Evolutionary conservation across 92 coral and sea anemone species (phyloP).

Genomic region (Meandrina meandrites): DNA sequence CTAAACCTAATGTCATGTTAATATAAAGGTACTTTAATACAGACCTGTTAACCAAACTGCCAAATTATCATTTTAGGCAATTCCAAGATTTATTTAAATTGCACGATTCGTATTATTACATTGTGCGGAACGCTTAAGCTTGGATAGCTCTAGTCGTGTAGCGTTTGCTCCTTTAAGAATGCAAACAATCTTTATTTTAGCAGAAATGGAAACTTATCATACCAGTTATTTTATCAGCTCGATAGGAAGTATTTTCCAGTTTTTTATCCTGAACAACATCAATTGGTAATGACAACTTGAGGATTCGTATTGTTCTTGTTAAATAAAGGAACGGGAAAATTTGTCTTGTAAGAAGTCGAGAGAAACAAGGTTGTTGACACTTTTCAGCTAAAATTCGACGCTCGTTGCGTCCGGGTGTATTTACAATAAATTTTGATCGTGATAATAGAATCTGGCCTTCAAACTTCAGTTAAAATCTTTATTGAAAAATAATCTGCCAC

Average conservation of each 20-base stretch:
- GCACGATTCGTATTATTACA: background rate
- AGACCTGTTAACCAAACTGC: background rate
- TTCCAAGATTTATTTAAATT: background rate
- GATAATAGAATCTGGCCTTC: background rate
- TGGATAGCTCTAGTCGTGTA: background rate
- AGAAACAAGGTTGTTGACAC: background rate
- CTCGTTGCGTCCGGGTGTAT: background rate
- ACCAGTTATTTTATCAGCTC: too few relatives aligned
- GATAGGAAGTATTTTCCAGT: too few relatives aligned
- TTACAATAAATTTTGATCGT: background rate
- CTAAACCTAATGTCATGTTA: background rate
- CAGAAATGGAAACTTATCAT: background rate
- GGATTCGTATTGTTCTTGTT: too few relatives aligned
- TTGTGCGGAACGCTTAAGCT: background rate
- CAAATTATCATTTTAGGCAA: background rate
- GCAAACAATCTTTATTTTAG: too few relatives aligned
- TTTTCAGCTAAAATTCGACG: background rate
- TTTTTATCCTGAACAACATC: too few relatives aligned
- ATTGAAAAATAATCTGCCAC: background rate
- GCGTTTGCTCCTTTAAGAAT: too few relatives aligned
- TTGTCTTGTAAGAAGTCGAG: background rate
- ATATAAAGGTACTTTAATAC: background rate
- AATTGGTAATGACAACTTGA: too few relatives aligned
- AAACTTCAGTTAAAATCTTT: too few relatives aligned
- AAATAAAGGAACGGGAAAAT: too few relatives aligned